Percentiles rank a stretch among this genome's conserved stretches.
Evolutionary conservation across 2,113 vertebrate genomes (phyloP).

Genomic region (Callocephalon fimbriatum): DNA sequence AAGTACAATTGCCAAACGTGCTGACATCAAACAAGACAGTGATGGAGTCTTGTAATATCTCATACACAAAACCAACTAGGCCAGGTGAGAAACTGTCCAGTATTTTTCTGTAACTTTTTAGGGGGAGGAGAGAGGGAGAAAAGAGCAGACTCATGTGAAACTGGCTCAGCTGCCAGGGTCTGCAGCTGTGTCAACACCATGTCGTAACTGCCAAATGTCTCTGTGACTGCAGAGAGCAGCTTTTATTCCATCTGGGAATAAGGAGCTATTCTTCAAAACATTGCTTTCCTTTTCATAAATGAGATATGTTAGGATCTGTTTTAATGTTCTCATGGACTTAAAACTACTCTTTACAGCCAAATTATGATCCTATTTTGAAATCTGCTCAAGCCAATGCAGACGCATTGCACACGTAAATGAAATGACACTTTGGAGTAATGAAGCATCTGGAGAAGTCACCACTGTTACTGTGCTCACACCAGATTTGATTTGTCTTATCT

Average conservation of each 20-base stretch:
- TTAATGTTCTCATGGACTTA: background rate
- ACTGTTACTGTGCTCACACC: background rate
- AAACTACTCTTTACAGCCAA: background rate
- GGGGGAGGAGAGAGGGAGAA: background rate
- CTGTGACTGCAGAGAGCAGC: background rate
- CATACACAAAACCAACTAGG: background rate
- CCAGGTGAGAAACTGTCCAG: background rate
- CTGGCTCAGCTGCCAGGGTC: background rate
- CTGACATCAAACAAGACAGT: background rate
- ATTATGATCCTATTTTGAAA: background rate
- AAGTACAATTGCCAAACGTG: background rate
- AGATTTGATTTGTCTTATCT: background rate
- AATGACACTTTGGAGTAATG: background rate
- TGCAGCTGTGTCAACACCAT: slow-evolving; percentile 63
- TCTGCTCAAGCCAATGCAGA: background rate
- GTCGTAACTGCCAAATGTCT: background rate
- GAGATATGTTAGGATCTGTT: background rate
- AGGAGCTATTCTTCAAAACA: slow-evolving; percentile 30
- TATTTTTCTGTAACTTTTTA: background rate
- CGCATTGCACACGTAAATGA: background rate
- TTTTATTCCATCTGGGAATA: slow-evolving; percentile 13
- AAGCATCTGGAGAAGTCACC: background rate
- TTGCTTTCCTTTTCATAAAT: slow-evolving; percentile 1
- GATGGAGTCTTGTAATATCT: background rate
- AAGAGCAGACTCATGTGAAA: slow-evolving; percentile 21